Conservation (phyloP, 2,797 vertebrate genomes). For the Lutjanus argentimaculatus region DNA sequence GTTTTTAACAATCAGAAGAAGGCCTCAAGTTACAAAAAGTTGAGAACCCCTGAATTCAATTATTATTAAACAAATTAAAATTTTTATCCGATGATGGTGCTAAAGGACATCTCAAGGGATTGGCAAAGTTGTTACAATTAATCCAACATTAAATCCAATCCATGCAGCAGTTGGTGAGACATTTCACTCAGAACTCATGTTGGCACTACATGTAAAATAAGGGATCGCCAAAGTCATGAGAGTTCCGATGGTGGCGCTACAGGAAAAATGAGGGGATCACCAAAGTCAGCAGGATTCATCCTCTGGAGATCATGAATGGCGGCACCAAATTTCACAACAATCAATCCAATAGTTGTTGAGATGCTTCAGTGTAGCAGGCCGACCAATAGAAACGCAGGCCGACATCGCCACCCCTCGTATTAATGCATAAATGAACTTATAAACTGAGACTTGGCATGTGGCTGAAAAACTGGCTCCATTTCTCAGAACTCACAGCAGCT, state of each 20-base stretch:
- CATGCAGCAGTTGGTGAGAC: too few species aligned
- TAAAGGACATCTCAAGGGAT: too few species aligned
- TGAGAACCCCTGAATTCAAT: too few species aligned
- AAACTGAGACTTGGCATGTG: neutral
- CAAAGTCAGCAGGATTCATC: neutral
- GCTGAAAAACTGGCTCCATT: neutral
- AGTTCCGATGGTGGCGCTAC: neutral
- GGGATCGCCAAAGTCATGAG: too few species aligned
- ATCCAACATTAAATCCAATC: too few species aligned
- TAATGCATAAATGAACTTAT: neutral
- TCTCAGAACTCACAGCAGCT: conserved; percentile 30
- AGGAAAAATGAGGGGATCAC: neutral
- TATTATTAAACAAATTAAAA: too few species aligned
- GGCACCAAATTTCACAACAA: neutral
- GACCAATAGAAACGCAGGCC: neutral
- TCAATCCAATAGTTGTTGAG: neutral
- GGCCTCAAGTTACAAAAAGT: too few species aligned
- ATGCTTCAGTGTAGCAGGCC: neutral
- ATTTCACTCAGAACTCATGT: too few species aligned
- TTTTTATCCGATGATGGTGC: too few species aligned
- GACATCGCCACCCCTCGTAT: neutral
- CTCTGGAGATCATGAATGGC: neutral
- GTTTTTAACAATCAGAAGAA: too few species aligned
- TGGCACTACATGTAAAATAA: too few species aligned
- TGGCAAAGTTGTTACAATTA: too few species aligned